These are phyloP conservation scores for Galemys pyrenaicus DNA, from an alignment of 2,113 vertebrate genomes.

Conservation along the genomic window DNA sequence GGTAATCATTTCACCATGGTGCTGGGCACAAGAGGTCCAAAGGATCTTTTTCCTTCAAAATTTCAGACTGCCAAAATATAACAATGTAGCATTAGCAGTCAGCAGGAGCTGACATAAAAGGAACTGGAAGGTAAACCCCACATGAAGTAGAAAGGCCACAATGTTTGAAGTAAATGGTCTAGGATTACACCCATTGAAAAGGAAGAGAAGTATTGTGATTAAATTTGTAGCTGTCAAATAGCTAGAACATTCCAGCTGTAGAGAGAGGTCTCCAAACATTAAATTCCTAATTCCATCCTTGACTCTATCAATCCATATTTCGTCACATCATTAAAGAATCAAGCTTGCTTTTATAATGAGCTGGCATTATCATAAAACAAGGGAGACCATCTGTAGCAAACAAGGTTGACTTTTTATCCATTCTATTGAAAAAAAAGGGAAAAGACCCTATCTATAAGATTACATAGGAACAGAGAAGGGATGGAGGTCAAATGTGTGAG, in stretches of 20 bases:
- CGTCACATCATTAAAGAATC: neutral
- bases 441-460: neutral
- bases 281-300: neutral
- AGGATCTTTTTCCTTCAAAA: neutral
- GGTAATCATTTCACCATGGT: neutral
- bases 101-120: neutral
- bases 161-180: neutral
- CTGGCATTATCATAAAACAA: constrained; percentile 2
- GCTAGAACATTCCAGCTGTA: neutral
- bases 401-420: neutral
- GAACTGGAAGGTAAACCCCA: neutral
- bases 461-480: neutral
- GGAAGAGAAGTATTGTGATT: neutral
- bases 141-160: neutral
- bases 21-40: neutral
- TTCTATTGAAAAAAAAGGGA: neutral
- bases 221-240: neutral
- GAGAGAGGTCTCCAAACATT: neutral
- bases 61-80: neutral
- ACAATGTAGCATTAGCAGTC: neutral
- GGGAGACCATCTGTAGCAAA: neutral
- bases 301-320: neutral
- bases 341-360: neutral
- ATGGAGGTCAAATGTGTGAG: neutral
- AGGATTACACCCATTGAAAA: neutral